These are phyloP conservation scores for Nerophis lumbriciformis DNA, from an alignment of 2,113 vertebrate genomes.

Conservation along the genomic window DNA sequence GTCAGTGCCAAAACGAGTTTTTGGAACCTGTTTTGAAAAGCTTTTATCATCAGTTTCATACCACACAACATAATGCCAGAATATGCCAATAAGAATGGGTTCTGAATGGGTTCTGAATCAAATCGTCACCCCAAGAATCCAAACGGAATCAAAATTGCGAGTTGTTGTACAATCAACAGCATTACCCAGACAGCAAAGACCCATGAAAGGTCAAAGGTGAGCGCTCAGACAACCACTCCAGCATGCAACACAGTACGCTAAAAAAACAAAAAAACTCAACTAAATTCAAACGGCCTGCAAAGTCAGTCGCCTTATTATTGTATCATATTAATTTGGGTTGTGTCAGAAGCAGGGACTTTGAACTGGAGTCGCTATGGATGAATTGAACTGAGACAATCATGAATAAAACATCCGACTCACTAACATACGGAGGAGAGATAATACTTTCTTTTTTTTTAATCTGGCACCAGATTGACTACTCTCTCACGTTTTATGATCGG, in stretches of 20 bases:
- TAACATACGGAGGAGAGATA: slow-evolving; percentile 7
- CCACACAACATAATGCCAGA: no score
- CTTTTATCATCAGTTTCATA: no score
- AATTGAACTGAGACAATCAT: slow-evolving; percentile 50
- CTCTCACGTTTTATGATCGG: not conserved
- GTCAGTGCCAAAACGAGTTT: no score
- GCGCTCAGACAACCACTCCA: slow-evolving; percentile 35
- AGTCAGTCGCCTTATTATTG: slow-evolving; percentile 49
- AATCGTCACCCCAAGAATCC: no score
- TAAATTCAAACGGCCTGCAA: slow-evolving; percentile 41
- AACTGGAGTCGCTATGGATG: slow-evolving; percentile 51
- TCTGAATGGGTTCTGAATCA: no score
- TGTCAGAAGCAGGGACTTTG: slow-evolving; percentile 47
- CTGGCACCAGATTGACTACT: slow-evolving; percentile 1
- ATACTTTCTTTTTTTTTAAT: slow-evolving; percentile 13
- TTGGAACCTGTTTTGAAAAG: no score
- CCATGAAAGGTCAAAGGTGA: slow-evolving; percentile 41
- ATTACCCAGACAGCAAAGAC: slow-evolving; percentile 44
- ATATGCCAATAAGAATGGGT: no score
- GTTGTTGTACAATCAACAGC: not conserved
- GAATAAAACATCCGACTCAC: slow-evolving; percentile 56
- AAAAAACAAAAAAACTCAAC: slow-evolving; percentile 28
- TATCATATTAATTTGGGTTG: not conserved
- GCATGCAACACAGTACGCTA: slow-evolving; percentile 44
- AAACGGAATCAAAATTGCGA: no score